Conservation (phyloP, 2,888 invertebrate genomes). For the Ceramica pisi region DNA sequence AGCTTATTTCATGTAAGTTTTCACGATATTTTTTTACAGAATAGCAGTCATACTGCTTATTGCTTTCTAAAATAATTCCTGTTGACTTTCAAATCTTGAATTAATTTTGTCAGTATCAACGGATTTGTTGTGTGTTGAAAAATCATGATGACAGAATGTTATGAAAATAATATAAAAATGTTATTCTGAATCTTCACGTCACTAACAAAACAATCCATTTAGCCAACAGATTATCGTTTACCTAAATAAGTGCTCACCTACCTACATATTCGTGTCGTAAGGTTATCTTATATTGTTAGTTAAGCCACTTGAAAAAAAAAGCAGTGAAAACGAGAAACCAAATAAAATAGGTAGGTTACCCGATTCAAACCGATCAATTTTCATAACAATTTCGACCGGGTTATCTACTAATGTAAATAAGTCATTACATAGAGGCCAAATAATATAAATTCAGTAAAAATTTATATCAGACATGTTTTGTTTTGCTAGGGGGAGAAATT, state of each 20-base stretch:
- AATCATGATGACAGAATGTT: too few relatives aligned
- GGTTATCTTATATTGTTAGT: constrained; percentile 32
- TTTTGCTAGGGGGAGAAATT: not conserved
- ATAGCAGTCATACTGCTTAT: too few relatives aligned
- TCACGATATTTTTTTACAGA: too few relatives aligned
- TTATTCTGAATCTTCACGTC: too few relatives aligned
- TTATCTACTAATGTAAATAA: constrained; percentile 33
- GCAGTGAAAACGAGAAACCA: constrained; percentile 31
- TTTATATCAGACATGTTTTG: not conserved
- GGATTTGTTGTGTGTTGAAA: too few relatives aligned
- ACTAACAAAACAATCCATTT: not conserved
- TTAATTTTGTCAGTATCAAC: not conserved
- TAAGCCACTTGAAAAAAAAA: constrained; percentile 4
- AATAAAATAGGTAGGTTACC: constrained; percentile 3
- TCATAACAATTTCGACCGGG: constrained; percentile 9
- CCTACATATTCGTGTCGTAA: constrained; percentile 1
- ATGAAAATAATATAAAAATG: too few relatives aligned
- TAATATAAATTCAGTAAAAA: not conserved
- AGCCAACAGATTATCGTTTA: not conserved
- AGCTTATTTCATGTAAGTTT: too few relatives aligned
- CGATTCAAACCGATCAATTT: not conserved
- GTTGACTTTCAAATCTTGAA: not conserved
- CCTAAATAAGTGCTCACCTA: not conserved
- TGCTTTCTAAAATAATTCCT: too few relatives aligned
- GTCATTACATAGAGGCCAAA: constrained; percentile 7